Evolutionary conservation across 2,888 invertebrate genomes (phyloP).

Genomic region (Julus scanicus): DNA sequence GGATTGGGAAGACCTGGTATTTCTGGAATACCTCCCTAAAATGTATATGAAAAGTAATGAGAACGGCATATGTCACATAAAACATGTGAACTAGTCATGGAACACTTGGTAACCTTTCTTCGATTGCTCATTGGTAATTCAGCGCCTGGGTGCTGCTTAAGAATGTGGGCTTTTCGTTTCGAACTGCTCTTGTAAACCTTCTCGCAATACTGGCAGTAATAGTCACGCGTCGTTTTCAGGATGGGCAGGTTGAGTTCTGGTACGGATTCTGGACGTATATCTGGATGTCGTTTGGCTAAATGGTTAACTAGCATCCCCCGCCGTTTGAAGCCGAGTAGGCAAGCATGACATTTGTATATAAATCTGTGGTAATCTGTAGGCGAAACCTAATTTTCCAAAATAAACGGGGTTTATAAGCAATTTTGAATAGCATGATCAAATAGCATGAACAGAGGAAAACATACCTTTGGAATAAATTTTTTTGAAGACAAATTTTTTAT

Average conservation of each 20-base stretch:
- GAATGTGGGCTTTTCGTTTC: constrained; percentile 83
- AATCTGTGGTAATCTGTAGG: constrained; percentile 78
- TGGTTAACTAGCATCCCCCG: constrained; percentile 89
- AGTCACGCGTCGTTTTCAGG: constrained; percentile 79
- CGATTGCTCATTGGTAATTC: constrained; percentile 70
- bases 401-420: not conserved
- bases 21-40: constrained; percentile 68
- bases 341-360: constrained; percentile 80
- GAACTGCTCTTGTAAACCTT: constrained; percentile 86
- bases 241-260: constrained; percentile 83
- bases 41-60: constrained; percentile 22
- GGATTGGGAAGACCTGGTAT: constrained; percentile 71
- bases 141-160: constrained; percentile 84
- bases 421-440: not conserved
- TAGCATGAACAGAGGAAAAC: not conserved
- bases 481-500: constrained; percentile 64
- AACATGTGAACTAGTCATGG: not conserved
- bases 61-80: not conserved
- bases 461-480: constrained; percentile 72
- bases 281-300: constrained; percentile 75
- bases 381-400: constrained; percentile 62
- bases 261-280: constrained; percentile 73
- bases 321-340: constrained; percentile 81
- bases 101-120: constrained; percentile 61
- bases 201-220: constrained; percentile 86